phyloP scores from a whole-genome alignment of 2,888 invertebrate species.

The Odontomyia ornata region DNA sequence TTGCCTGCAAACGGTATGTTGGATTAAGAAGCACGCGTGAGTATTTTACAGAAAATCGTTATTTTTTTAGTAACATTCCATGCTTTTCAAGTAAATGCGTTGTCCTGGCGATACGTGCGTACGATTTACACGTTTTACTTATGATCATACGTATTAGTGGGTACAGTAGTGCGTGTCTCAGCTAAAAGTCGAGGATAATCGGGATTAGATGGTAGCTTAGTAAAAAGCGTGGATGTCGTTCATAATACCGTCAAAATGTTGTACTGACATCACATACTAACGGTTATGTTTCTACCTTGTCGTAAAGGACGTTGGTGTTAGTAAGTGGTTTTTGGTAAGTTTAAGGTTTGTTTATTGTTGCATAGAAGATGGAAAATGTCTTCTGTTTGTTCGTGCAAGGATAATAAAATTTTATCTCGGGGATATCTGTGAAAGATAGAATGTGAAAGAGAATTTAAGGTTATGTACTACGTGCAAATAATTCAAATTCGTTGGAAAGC shows the following conservation, averaged over 20 bases:
- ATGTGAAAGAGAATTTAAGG: too few species aligned
- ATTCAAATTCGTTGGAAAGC: too few species aligned
- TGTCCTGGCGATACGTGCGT: too few species aligned
- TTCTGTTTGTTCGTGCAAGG: not conserved
- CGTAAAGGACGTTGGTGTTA: not conserved
- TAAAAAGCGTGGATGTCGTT: not conserved
- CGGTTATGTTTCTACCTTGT: too few species aligned
- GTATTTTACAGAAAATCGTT: not conserved
- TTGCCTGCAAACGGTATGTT: too few species aligned
- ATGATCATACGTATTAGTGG: too few species aligned
- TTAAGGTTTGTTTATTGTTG: not conserved
- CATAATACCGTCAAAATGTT: not conserved
- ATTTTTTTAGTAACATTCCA: not conserved
- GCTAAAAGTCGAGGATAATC: not conserved
- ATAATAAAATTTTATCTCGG: not conserved
- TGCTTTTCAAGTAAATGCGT: not conserved
- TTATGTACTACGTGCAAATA: too few species aligned
- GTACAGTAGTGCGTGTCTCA: not conserved
- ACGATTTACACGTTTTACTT: too few species aligned
- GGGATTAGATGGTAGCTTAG: conserved; percentile 1
- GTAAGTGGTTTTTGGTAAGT: not conserved
- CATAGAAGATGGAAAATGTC: not conserved
- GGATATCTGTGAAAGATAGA: too few species aligned
- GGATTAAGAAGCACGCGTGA: not conserved
- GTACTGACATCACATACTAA: not conserved